These are phyloP conservation scores for Poeciliopsis retropinna DNA, from an alignment of 2,113 vertebrate species.

Conservation along the genomic window DNA sequence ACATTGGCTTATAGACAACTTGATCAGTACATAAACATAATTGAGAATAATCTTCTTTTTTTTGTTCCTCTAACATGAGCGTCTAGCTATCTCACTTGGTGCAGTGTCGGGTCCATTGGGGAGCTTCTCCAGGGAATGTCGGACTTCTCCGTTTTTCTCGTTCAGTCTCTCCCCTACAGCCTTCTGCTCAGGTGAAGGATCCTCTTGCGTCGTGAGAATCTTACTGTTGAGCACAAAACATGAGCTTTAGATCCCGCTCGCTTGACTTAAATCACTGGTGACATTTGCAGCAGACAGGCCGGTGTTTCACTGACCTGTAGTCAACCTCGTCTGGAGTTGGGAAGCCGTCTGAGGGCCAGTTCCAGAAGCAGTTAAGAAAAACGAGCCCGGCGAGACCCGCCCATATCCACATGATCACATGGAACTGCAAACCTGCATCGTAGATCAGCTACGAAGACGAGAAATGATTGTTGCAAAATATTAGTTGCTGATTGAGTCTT, in stretches of 20 bases:
- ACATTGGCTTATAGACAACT: too few species aligned
- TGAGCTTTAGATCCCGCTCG: background rate
- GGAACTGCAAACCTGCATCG: slow-evolving; percentile 82
- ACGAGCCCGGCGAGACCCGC: slow-evolving; percentile 83
- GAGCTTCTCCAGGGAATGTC: slow-evolving; percentile 70
- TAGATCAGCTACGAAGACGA: slow-evolving; percentile 83
- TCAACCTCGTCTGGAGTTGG: slow-evolving; percentile 85
- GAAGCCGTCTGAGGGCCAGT: slow-evolving; percentile 89
- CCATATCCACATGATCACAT: slow-evolving; percentile 88
- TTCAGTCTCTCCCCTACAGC: slow-evolving; percentile 74
- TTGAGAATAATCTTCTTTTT: too few species aligned
- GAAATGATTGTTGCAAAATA: background rate
- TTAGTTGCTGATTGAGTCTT: background rate
- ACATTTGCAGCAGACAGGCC: background rate
- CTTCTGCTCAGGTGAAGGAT: slow-evolving; percentile 77
- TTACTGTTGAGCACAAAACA: slow-evolving; percentile 72
- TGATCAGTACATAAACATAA: too few species aligned
- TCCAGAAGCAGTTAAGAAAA: slow-evolving; percentile 88
- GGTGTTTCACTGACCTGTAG: slow-evolving; percentile 78
- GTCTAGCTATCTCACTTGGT: slow-evolving; percentile 71
- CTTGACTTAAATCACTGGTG: background rate
- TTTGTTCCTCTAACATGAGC: too few species aligned
- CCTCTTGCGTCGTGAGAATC: slow-evolving; percentile 58
- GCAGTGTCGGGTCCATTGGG: slow-evolving; percentile 24
- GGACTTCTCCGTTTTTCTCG: slow-evolving; percentile 68